Conservation (phyloP, 2,113 vertebrate species). For the Heterochromis multidens region DNA sequence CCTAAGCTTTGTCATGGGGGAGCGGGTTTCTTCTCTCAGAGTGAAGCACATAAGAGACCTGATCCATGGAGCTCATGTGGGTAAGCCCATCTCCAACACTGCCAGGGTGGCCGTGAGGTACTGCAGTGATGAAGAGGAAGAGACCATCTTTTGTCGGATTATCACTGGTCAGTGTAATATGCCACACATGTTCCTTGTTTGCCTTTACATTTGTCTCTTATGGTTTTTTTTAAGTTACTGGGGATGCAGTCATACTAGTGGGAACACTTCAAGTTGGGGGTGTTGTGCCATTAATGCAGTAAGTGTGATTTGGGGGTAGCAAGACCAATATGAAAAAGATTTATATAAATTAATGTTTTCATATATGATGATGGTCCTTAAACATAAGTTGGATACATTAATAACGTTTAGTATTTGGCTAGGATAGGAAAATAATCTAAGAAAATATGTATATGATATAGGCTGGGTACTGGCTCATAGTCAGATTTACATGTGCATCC, state of each 20-base stretch:
- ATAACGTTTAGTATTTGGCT: neutral
- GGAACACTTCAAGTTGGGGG: too few species aligned
- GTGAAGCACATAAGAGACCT: slow-evolving; percentile 85
- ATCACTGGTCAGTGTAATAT: slow-evolving; percentile 74
- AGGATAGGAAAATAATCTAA: neutral
- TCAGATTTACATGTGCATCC: neutral
- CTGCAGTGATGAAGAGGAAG: slow-evolving; percentile 76
- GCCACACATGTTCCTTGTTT: neutral
- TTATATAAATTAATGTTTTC: neutral
- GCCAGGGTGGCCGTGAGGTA: slow-evolving; percentile 82
- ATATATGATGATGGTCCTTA: neutral
- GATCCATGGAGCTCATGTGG: slow-evolving; percentile 88
- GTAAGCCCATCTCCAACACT: slow-evolving; percentile 77
- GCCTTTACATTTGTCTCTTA: neutral
- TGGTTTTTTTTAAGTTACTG: too few species aligned
- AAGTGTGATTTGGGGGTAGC: too few species aligned
- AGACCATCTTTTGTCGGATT: slow-evolving; percentile 78
- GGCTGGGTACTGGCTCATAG: neutral
- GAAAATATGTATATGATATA: neutral
- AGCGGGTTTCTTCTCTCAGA: slow-evolving; percentile 78
- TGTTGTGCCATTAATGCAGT: too few species aligned
- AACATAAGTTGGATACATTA: neutral
- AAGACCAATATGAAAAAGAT: too few species aligned
- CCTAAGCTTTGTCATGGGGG: slow-evolving; percentile 89
- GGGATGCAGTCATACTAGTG: too few species aligned